A percentile compares a stretch with the other conserved stretches of the same genome.
Conservation (phyloP, 2,888 invertebrate genomes). For the Scrobipalpa costella region DNA sequence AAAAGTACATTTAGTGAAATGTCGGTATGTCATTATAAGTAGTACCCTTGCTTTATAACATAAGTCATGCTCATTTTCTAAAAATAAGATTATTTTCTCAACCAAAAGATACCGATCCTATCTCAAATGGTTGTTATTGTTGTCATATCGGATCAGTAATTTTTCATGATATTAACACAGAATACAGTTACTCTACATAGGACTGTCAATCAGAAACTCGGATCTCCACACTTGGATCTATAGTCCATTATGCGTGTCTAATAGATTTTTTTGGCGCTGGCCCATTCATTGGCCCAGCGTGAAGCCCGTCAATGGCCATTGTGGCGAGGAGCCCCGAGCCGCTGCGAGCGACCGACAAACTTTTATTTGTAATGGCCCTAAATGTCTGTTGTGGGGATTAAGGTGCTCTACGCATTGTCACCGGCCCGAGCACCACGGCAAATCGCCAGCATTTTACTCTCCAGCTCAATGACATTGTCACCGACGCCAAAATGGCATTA, state of each 20-base stretch:
- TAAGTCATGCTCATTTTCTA: background rate
- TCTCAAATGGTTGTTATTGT: constrained; percentile 33
- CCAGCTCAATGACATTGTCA: constrained; percentile 40
- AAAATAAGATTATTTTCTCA: background rate
- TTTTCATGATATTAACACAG: constrained; percentile 46
- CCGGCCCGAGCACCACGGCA: constrained; percentile 52
- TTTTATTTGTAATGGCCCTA: constrained; percentile 78
- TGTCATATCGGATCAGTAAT: constrained; percentile 27
- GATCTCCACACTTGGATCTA: constrained; percentile 54
- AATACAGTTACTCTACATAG: constrained; percentile 32
- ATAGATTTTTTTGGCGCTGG: constrained; percentile 75
- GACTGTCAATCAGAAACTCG: constrained; percentile 57
- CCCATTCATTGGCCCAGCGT: constrained; percentile 76
- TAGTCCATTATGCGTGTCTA: constrained; percentile 75
- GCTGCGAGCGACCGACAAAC: constrained; percentile 59
- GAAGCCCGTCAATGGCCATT: constrained; percentile 75
- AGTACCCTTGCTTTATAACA: too few relatives aligned
- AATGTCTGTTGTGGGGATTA: constrained; percentile 79
- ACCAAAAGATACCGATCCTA: constrained; percentile 26
- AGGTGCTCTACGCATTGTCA: constrained; percentile 69
- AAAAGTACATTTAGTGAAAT: too few relatives aligned
- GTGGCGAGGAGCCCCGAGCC: constrained; percentile 59
- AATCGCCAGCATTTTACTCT: constrained; percentile 47
- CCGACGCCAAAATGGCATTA: constrained; percentile 51
- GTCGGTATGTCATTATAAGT: too few relatives aligned